A percentile compares a stretch with the other conserved stretches of the same genome.
Conservation (phyloP, 2,113 vertebrate species). For the Pseudonaja textilis region DNA sequence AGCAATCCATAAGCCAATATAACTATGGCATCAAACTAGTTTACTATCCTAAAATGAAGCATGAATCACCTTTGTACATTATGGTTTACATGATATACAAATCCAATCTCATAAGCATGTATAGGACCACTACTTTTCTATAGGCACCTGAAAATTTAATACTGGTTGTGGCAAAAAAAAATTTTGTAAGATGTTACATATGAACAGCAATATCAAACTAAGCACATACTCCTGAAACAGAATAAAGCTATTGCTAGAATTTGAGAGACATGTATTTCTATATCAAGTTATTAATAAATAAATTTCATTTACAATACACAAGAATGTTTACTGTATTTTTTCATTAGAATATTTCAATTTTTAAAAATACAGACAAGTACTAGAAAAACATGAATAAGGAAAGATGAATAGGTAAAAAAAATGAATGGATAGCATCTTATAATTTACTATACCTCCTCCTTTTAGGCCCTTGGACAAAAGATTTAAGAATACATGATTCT, state of each 20-base stretch:
- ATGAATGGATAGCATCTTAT: conserved; percentile 19
- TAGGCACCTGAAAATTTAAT: neutral
- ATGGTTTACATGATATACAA: neutral
- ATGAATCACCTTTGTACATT: neutral
- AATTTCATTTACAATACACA: neutral
- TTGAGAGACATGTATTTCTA: neutral
- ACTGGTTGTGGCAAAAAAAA: neutral
- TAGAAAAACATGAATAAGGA: neutral
- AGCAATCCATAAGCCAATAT: neutral
- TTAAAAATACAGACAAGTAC: neutral
- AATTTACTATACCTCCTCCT: conserved; percentile 85
- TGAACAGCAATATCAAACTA: neutral
- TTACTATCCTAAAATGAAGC: neutral
- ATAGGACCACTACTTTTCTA: neutral
- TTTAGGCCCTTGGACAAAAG: conserved; percentile 88
- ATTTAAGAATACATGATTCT: conserved; percentile 80
- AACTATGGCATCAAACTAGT: neutral
- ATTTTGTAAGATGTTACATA: neutral
- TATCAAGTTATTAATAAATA: neutral
- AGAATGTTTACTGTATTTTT: neutral
- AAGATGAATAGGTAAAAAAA: neutral
- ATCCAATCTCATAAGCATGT: neutral
- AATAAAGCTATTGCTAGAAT: neutral
- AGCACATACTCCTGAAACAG: neutral
- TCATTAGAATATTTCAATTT: neutral